Evolutionary conservation across 2,888 invertebrate species (phyloP).

Genomic region (Chrysolina oricalcia): DNA sequence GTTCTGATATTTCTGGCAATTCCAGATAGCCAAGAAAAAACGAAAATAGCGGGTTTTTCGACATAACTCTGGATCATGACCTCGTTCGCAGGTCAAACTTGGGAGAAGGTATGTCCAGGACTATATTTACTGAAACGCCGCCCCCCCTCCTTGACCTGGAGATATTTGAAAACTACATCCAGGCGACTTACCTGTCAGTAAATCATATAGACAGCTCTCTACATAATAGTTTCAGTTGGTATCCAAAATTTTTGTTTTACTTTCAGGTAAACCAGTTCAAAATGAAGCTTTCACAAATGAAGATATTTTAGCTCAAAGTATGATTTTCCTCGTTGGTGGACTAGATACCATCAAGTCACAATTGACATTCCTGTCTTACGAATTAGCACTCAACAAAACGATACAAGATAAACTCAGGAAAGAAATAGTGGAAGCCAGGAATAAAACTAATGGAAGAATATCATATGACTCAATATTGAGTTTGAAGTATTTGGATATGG

Average conservation of each 20-base stretch:
- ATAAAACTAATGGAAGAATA: neutral
- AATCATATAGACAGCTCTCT: too few species aligned
- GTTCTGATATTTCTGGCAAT: too few species aligned
- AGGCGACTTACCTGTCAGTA: neutral
- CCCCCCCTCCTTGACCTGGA: too few species aligned
- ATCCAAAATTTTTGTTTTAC: neutral
- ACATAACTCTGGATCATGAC: too few species aligned
- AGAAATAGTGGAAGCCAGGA: neutral
- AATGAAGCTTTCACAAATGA: neutral
- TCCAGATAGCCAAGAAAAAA: too few species aligned
- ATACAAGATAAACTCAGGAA: neutral
- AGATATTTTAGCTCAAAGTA: conserved; percentile 6
- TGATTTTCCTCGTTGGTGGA: conserved; percentile 14
- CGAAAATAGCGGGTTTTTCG: too few species aligned
- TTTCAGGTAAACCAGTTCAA: neutral
- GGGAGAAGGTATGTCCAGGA: too few species aligned
- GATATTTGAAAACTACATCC: too few species aligned
- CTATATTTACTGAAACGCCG: too few species aligned
- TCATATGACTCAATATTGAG: neutral
- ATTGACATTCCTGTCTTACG: neutral
- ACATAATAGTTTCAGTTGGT: neutral
- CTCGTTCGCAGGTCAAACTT: too few species aligned
- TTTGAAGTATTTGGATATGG: neutral
- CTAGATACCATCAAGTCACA: neutral
- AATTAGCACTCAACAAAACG: neutral